Conservation (phyloP, 2,797 vertebrate species). For the Hozukius guyotensis region DNA sequence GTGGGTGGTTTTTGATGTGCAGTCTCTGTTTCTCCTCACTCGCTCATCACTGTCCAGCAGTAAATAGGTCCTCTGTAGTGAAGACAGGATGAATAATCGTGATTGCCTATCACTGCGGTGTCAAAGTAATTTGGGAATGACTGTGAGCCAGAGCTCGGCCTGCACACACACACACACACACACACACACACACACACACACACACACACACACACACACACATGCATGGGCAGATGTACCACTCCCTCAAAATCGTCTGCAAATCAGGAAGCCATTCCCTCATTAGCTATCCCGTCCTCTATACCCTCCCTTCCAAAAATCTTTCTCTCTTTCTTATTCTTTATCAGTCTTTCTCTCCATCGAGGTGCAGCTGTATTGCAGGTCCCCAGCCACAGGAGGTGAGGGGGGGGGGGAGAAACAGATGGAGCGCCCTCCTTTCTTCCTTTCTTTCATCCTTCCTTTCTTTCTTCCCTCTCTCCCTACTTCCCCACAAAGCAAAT, state of each 20-base stretch:
- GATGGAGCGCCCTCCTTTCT: slow-evolving; percentile 53
- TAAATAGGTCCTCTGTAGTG: slow-evolving; percentile 71
- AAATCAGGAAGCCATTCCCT: slow-evolving; percentile 58
- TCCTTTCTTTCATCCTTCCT: slow-evolving; percentile 31
- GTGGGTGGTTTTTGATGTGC: slow-evolving; percentile 71
- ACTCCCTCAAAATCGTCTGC: slow-evolving; percentile 39
- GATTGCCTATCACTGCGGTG: slow-evolving; percentile 72
- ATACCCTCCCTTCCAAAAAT: slow-evolving; percentile 9
- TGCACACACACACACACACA: neutral
- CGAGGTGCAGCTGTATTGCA: slow-evolving; percentile 60
- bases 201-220: neutral
- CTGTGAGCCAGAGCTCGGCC: slow-evolving; percentile 38
- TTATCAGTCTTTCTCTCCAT: slow-evolving; percentile 27
- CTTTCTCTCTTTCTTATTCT: neutral
- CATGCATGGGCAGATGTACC: slow-evolving; percentile 24
- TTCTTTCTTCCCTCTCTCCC: slow-evolving; percentile 20
- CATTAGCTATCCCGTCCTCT: slow-evolving; percentile 40
- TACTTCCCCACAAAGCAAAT: slow-evolving; percentile 63
- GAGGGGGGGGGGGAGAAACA: neutral
- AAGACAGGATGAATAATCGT: slow-evolving; percentile 70
- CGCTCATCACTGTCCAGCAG: slow-evolving; percentile 56
- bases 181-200: neutral
- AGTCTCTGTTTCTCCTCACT: slow-evolving; percentile 55
- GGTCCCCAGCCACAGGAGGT: slow-evolving; percentile 42
- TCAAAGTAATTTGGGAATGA: slow-evolving; percentile 65